phyloP scores from a whole-genome alignment of 53 echinoderm and acorn worm species.

The Pentamera pediparva region DNA sequence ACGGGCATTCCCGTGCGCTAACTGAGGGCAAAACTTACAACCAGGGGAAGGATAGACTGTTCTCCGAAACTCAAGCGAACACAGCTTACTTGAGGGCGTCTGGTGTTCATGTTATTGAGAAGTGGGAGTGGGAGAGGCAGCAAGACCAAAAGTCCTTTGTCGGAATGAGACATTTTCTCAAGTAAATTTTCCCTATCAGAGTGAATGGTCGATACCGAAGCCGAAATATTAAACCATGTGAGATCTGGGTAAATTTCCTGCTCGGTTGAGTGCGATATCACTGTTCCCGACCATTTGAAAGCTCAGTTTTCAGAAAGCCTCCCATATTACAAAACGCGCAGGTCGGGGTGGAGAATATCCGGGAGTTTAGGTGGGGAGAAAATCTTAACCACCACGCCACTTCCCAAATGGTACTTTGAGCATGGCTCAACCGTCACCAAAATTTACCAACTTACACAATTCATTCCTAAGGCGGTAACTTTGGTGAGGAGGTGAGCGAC shows the following conservation, averaged over 20 bases:
- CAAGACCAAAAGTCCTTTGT: no score
- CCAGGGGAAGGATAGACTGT: not conserved
- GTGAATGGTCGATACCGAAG: no score
- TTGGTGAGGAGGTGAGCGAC: slow-evolving; percentile 43
- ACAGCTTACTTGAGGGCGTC: not conserved
- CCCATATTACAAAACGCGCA: slow-evolving; percentile 45
- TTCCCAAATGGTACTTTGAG: slow-evolving; percentile 40
- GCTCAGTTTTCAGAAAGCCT: slow-evolving; percentile 40
- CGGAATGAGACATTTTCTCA: not conserved
- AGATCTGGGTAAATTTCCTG: slow-evolving; percentile 12
- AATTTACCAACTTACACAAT: slow-evolving; percentile 38
- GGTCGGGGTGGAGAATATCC: slow-evolving; percentile 35
- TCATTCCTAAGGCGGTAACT: slow-evolving; percentile 1
- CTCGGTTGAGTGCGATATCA: slow-evolving; percentile 25
- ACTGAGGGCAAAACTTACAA: no score
- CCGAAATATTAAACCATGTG: no score
- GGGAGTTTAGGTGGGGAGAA: slow-evolving; percentile 32
- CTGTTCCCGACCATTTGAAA: slow-evolving; percentile 18
- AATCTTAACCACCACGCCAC: slow-evolving; percentile 36
- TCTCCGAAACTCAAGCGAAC: slow-evolving; percentile 1
- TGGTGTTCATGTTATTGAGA: slow-evolving; percentile 15
- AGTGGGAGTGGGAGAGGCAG: slow-evolving; percentile 38
- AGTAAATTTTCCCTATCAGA: no score
- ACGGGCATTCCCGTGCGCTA: no score
- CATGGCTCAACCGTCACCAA: slow-evolving; percentile 27